Base-by-base conservation (phyloP, 2,113 vertebrate genomes). In the Capreolus pygargus region DNA sequence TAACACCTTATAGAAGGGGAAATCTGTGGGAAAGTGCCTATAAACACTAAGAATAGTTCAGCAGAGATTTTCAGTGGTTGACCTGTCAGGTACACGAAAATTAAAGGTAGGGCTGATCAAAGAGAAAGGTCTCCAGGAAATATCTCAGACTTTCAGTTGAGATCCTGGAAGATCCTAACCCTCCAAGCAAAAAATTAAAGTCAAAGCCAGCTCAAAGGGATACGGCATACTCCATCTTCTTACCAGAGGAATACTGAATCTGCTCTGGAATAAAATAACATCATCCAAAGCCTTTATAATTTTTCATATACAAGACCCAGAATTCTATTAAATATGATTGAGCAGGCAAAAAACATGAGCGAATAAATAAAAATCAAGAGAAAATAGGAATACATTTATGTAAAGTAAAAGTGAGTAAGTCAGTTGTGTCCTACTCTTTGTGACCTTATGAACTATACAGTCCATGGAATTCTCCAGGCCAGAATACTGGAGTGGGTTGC, bases 361-460 rank as follows among this genome's bases (percentile, higher is more conserved):
- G 58, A 94, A 87, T 79, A 88, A 30, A 36, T 25, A 92, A 96
- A 95, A 97, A 89, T n/a, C 36, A 28, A 87, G 11, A 78, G 64
- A 57, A 21, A 87, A 79, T 4, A 70, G 7, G 60, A 89, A 74
- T n/a, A 86, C 17, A 86, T 43, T 19, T 47, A 88, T 30, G 19
- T 23, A 70, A 36, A 70, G n/a, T 70, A 70, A 39, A 70, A 70
- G n/a, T 36, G 4, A 70, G 5, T 70, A 1, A 0, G 10, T 70
- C n/a, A 39, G 67, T 39, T 39, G n/a, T 70, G n/a, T 23, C n/a
- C 11, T 4, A 70, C 64, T 70, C n/a, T 36, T 36, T 23, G 67
- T 39, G 67, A 70, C 67, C 67, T 19, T 70, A 70, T 23, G 67
- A n/a, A 70, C n/a, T 12, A 70, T 23, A 70, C 10, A 70, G 67